Evolutionary conservation across 2,113 vertebrate species (phyloP).

Genomic region (Panthera uncia): DNA sequence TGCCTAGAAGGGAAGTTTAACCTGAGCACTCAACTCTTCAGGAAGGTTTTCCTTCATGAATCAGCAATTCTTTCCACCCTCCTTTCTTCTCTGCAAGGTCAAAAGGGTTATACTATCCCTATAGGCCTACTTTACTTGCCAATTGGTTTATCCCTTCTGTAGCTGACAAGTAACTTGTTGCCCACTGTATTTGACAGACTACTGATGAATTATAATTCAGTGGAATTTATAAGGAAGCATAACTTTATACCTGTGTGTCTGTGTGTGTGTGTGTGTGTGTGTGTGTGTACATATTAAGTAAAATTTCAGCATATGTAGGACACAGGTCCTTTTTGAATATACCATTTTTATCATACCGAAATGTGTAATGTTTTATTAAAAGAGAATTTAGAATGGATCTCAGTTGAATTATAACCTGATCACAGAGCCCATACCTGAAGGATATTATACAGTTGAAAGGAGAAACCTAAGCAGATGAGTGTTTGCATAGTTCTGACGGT

Average conservation of each 20-base stretch:
- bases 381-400: neutral
- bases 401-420: constrained; percentile 23
- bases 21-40: constrained; percentile 50
- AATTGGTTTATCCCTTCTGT: constrained; percentile 5
- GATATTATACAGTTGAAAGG: neutral
- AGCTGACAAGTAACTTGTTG: constrained; percentile 21
- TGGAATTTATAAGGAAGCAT: neutral
- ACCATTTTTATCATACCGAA: neutral
- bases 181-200: neutral
- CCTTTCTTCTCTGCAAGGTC: constrained; percentile 35
- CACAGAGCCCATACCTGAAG: neutral
- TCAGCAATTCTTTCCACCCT: constrained; percentile 59
- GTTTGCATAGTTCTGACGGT: neutral
- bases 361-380: constrained; percentile 46
- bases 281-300: neutral
- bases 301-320: constrained; percentile 16
- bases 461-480: neutral
- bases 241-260: neutral
- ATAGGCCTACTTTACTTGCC: neutral
- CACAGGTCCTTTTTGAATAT: neutral
- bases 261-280: neutral
- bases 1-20: constrained; percentile 56
- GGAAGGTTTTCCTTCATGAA: constrained; percentile 64
- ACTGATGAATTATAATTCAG: neutral
- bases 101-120: constrained; percentile 25